Percentiles rank a stretch among this genome's conserved stretches.
phyloP scores from a whole-genome alignment of 2,888 invertebrate genomes.

The Margaritifera margaritifera region DNA sequence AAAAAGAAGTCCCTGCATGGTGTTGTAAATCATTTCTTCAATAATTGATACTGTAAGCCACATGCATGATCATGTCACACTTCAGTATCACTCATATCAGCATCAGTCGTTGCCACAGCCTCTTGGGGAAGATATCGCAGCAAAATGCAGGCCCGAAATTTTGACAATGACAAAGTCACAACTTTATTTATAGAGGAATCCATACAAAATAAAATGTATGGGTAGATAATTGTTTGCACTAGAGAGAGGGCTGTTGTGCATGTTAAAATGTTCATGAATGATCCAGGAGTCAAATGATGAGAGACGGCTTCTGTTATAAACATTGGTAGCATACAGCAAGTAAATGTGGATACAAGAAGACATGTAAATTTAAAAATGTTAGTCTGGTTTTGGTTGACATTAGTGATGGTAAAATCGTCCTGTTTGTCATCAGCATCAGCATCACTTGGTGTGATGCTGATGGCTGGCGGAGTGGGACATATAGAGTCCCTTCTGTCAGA shows the following conservation, averaged over 20 bases:
- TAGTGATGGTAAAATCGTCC: slow-evolving; percentile 23
- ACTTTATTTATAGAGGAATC: slow-evolving; percentile 53
- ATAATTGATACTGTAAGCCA: too few species aligned
- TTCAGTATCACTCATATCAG: slow-evolving; percentile 45
- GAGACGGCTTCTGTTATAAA: slow-evolving; percentile 54
- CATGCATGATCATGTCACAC: slow-evolving; percentile 28
- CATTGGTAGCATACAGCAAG: slow-evolving; percentile 57
- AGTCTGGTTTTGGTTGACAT: slow-evolving; percentile 11
- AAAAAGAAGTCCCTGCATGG: too few species aligned
- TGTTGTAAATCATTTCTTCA: too few species aligned
- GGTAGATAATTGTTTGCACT: slow-evolving; percentile 62
- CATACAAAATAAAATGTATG: slow-evolving; percentile 60
- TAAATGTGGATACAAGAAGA: slow-evolving; percentile 51
- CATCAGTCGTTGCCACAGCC: slow-evolving; percentile 39
- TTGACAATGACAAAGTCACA: slow-evolving; percentile 38
- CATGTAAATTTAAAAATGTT: slow-evolving; percentile 48
- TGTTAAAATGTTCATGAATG: slow-evolving; percentile 57
- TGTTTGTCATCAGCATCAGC: slow-evolving; percentile 31
- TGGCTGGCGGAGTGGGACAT: slow-evolving; percentile 38
- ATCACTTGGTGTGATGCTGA: slow-evolving; percentile 37
- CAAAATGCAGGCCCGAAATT: slow-evolving; percentile 33
- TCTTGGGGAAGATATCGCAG: slow-evolving; percentile 34
- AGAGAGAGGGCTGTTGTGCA: slow-evolving; percentile 58
- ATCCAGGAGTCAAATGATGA: slow-evolving; percentile 35
- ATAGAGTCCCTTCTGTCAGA: slow-evolving; percentile 23